These are phyloP conservation scores for Eumeta japonica DNA, from an alignment of 1,140 invertebrate genomes.

Conservation along the genomic window DNA sequence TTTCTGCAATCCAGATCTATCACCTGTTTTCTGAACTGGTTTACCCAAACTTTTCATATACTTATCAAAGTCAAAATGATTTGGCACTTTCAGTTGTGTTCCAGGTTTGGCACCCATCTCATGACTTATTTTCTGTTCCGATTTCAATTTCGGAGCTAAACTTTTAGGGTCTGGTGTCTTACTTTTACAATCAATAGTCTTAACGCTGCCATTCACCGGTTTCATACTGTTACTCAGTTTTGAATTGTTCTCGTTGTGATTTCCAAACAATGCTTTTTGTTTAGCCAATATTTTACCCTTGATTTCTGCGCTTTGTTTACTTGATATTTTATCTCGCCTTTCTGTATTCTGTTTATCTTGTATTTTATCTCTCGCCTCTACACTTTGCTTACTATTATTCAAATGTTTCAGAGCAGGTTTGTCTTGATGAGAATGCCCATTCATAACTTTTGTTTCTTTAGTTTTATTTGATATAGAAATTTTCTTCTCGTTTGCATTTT, in stretches of 20 bases:
- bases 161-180: no score
- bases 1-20: constrained; percentile 2
- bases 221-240: no score
- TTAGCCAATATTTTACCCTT: no score
- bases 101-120: no score
- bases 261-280: constrained; percentile 19
- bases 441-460: constrained; percentile 20
- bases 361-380: constrained; percentile 15
- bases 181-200: no score
- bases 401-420: constrained; percentile 32
- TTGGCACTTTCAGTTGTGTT: constrained; percentile 21
- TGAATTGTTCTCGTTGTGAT: no score
- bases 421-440: constrained; percentile 32
- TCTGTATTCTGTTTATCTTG: constrained; percentile 29
- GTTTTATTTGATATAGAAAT: constrained; percentile 12
- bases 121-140: no score
- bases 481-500: constrained; percentile 37
- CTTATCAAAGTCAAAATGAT: constrained; percentile 45
- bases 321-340: constrained; percentile 11
- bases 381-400: constrained; percentile 20
- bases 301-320: no score
- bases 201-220: no score
- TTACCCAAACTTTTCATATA: constrained; percentile 39
- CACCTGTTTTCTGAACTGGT: constrained; percentile 13
- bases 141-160: no score